phyloP scores from a whole-genome alignment of 1,140 invertebrate species.

The Diuraphis noxia region DNA sequence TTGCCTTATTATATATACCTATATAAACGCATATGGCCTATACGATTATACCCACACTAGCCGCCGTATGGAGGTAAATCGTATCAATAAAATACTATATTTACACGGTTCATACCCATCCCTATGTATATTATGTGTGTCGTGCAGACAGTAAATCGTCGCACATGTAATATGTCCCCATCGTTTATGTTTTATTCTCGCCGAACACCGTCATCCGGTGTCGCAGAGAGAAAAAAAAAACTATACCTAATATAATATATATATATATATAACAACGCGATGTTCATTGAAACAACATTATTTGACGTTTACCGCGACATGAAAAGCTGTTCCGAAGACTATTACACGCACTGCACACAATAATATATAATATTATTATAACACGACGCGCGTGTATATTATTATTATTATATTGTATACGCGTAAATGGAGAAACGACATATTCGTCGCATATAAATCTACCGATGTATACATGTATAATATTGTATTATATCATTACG shows the following conservation, averaged over 20 bases:
- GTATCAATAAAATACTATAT: too few species aligned
- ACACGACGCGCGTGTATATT: neutral
- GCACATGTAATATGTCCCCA: neutral
- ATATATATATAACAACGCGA: neutral
- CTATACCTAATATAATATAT: neutral
- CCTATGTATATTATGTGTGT: neutral
- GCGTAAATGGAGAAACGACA: constrained; percentile 27
- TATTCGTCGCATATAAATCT: neutral
- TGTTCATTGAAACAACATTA: neutral
- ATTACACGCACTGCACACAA: neutral
- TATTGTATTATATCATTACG: neutral
- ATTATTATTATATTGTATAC: too few species aligned
- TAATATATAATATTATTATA: neutral
- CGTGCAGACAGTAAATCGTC: neutral
- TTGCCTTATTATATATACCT: too few species aligned
- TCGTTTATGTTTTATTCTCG: neutral
- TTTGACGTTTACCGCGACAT: neutral
- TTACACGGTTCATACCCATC: too few species aligned
- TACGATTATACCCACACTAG: too few species aligned
- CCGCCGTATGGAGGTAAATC: too few species aligned
- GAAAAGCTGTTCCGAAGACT: constrained; percentile 2
- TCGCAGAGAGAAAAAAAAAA: neutral
- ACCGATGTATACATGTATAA: neutral
- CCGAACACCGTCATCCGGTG: neutral
- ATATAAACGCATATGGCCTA: too few species aligned